Conservation (phyloP, 2,113 vertebrate genomes). For the Cynopterus brachyotis region DNA sequence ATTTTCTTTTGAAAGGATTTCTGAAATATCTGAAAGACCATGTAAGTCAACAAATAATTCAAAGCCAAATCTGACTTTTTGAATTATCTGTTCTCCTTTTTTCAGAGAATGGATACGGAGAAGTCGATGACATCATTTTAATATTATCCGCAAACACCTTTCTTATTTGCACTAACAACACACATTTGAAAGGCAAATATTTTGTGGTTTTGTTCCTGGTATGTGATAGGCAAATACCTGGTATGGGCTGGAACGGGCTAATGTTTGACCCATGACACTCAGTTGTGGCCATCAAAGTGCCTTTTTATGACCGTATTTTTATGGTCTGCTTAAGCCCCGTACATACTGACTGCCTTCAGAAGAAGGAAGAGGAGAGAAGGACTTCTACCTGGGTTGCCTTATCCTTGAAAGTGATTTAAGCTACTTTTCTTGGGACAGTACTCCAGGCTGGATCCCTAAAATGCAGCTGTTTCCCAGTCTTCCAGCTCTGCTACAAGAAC, state of each 20-base stretch:
- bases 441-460: background rate
- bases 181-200: background rate
- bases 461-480: background rate
- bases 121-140: background rate
- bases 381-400: background rate
- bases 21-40: conserved; percentile 31
- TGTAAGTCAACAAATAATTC: background rate
- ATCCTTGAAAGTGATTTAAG: background rate
- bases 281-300: background rate
- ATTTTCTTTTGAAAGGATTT: conserved; percentile 2
- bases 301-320: background rate
- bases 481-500: background rate
- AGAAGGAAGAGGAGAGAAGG: background rate
- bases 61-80: conserved; percentile 11
- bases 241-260: background rate
- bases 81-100: background rate
- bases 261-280: too few species aligned
- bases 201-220: background rate
- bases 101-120: background rate
- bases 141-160: background rate
- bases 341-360: background rate
- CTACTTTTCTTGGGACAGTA: background rate
- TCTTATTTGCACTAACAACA: background rate
- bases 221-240: background rate
- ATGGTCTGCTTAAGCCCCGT: background rate